Conservation (phyloP, 2,888 invertebrate genomes). For the Apodemia zela region DNA sequence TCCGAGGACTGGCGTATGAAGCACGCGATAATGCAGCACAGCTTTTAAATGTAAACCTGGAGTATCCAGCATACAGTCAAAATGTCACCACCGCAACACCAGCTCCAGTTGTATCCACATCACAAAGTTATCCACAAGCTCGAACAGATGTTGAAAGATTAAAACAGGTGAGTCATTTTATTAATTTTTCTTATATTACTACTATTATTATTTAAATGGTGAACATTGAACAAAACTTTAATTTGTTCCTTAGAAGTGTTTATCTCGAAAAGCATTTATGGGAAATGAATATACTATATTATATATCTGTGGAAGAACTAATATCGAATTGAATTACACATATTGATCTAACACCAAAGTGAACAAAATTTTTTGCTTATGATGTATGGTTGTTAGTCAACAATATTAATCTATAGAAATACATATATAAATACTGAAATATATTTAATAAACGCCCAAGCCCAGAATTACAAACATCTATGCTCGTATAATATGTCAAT, state of each 20-base stretch:
- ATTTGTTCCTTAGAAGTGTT: not conserved
- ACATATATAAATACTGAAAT: too few relatives aligned
- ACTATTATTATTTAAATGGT: not conserved
- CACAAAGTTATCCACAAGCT: constrained; percentile 50
- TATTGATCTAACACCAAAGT: too few relatives aligned
- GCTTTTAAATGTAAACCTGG: constrained; percentile 74
- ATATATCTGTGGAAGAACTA: too few relatives aligned
- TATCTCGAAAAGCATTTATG: too few relatives aligned
- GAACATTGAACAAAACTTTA: not conserved
- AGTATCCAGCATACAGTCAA: constrained; percentile 67
- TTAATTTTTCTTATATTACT: too few relatives aligned
- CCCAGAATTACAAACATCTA: too few relatives aligned
- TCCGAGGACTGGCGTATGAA: constrained; percentile 83
- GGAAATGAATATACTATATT: too few relatives aligned
- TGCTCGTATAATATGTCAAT: not conserved
- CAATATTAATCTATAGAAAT: too few relatives aligned
- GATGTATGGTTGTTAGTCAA: too few relatives aligned
- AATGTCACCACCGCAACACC: constrained; percentile 41
- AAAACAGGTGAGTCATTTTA: constrained; percentile 60
- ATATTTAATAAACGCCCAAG: too few relatives aligned
- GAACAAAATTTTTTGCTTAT: too few relatives aligned
- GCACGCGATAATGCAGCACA: constrained; percentile 79
- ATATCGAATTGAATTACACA: too few relatives aligned
- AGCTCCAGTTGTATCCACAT: constrained; percentile 35
- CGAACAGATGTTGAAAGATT: constrained; percentile 71